These are phyloP conservation scores for Metacarcinus magister DNA, from an alignment of 2,888 invertebrate genomes.

Conservation along the genomic window DNA sequence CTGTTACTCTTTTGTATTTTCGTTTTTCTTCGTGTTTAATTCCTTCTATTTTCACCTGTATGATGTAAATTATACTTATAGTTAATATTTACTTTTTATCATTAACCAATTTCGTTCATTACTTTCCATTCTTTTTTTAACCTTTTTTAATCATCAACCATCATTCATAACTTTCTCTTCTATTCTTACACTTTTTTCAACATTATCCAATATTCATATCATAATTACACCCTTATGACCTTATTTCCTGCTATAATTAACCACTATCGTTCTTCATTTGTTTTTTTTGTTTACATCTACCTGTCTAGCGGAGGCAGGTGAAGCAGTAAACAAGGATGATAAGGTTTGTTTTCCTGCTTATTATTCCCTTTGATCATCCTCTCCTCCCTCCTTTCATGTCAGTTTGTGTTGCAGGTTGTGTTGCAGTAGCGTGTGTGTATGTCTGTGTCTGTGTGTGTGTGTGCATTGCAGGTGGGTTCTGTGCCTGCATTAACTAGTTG, in stretches of 20 bases:
- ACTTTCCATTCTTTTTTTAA: too few species aligned
- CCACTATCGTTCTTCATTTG: not conserved
- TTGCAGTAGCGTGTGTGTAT: not conserved
- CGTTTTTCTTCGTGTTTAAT: too few species aligned
- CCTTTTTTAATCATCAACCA: not conserved
- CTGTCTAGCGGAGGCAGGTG: not conserved
- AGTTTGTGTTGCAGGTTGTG: not conserved
- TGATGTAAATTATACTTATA: too few species aligned
- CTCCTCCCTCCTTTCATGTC: not conserved
- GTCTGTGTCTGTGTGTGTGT: conserved; percentile 26
- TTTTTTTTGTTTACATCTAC: not conserved
- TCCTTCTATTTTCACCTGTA: too few species aligned
- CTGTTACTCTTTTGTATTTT: too few species aligned
- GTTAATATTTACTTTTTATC: not conserved
- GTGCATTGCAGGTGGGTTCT: not conserved
- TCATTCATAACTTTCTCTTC: not conserved
- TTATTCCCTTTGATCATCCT: not conserved
- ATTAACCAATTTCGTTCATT: not conserved
- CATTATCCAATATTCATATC: not conserved
- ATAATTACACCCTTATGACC: too few species aligned
- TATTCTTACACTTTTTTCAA: not conserved
- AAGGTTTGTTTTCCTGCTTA: conserved; percentile 10
- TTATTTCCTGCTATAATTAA: not conserved
- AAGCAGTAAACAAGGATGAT: not conserved
- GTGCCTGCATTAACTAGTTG: not conserved